Evolutionary conservation across 2,888 invertebrate genomes (phyloP).

Genomic region (Zygogramma bicolorata): DNA sequence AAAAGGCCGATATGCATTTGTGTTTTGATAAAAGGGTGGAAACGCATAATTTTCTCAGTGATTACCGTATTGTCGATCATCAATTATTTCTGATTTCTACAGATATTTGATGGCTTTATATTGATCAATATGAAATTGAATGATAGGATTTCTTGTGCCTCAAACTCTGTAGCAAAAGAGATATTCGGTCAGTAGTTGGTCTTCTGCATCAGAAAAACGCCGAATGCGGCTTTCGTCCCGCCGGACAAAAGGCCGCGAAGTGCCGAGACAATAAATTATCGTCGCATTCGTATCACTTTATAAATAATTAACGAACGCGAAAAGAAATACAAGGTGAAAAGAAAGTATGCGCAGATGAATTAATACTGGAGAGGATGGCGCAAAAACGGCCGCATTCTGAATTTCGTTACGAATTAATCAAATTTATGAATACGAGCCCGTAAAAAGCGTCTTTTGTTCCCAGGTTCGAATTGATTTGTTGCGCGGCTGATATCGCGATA

Average conservation of each 20-base stretch:
- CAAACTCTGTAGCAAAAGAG: too few species aligned
- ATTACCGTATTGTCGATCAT: too few species aligned
- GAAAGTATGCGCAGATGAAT: conserved; percentile 51
- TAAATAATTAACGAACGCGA: conserved; percentile 54
- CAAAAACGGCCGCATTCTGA: conserved; percentile 43
- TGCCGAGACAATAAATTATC: conserved; percentile 49
- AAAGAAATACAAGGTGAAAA: conserved; percentile 48
- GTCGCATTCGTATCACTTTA: conserved; percentile 49
- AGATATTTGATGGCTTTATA: too few species aligned
- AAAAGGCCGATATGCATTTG: too few species aligned
- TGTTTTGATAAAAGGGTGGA: too few species aligned
- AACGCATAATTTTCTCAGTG: too few species aligned
- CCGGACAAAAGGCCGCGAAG: conserved; percentile 23
- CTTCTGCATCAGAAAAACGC: not conserved
- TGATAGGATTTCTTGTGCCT: too few species aligned
- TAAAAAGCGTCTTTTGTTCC: conserved; percentile 50
- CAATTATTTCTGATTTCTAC: too few species aligned
- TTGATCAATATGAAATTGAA: too few species aligned
- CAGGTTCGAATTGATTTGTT: conserved; percentile 50
- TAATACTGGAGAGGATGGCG: conserved; percentile 35
- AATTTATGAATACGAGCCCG: conserved; percentile 43
- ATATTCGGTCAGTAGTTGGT: too few species aligned
- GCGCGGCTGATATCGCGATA: conserved; percentile 19
- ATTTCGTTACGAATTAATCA: conserved; percentile 49
- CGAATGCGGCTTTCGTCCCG: not conserved